phyloP scores from a whole-genome alignment of 2,113 vertebrate genomes.

The Mola mola region DNA sequence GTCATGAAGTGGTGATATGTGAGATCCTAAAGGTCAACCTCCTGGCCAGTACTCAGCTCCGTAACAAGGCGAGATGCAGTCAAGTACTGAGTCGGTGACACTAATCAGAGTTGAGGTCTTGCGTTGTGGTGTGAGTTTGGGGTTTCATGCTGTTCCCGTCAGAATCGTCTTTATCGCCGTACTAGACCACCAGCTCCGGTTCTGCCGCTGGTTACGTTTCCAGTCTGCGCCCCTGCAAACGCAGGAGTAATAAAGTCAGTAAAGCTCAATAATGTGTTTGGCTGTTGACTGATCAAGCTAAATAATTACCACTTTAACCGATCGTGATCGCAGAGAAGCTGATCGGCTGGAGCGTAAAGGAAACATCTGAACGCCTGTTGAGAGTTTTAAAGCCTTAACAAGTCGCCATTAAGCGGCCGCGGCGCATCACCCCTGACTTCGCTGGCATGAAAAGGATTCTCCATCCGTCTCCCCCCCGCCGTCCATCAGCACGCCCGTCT shows the following conservation, averaged over 20 bases:
- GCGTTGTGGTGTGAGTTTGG: too few relatives aligned
- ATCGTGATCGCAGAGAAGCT: not conserved
- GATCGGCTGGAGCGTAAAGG: conserved; percentile 6
- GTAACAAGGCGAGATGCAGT: too few relatives aligned
- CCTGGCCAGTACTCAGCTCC: too few relatives aligned
- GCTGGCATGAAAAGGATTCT: conserved; percentile 48
- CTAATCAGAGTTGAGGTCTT: too few relatives aligned
- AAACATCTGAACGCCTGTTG: not conserved
- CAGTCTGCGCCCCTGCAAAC: too few relatives aligned
- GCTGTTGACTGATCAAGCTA: not conserved
- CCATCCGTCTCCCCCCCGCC: conserved; percentile 31
- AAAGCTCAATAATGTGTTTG: not conserved
- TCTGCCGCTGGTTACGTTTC: too few relatives aligned
- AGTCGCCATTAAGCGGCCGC: conserved; percentile 7
- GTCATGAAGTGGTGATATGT: too few relatives aligned
- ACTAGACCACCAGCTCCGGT: too few relatives aligned
- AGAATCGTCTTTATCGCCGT: too few relatives aligned
- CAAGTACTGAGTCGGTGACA: too few relatives aligned
- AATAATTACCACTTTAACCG: conserved; percentile 18
- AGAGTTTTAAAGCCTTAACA: conserved; percentile 13
- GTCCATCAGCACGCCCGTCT: conserved; percentile 35
- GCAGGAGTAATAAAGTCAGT: not conserved
- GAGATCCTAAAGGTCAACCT: too few relatives aligned
- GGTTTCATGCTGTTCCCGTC: too few relatives aligned
- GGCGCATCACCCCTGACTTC: conserved; percentile 19